These are phyloP conservation scores for Agrypnus murinus DNA, from an alignment of 2,888 invertebrate species.

Conservation along the genomic window DNA sequence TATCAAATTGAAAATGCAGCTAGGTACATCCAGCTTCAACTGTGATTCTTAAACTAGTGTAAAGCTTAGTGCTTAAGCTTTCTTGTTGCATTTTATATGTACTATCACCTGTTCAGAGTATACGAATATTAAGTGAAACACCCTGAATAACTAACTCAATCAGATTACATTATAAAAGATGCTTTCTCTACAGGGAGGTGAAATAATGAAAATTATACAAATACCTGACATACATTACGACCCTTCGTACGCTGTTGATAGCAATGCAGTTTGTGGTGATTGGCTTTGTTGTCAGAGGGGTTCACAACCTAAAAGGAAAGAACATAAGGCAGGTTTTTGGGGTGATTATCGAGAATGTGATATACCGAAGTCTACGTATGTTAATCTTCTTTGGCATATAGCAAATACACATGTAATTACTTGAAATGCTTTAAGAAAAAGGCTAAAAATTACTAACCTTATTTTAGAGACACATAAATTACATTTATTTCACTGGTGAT, in stretches of 20 bases:
- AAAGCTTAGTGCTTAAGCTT: too few relatives aligned
- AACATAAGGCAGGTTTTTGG: conserved; percentile 80
- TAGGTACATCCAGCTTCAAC: too few relatives aligned
- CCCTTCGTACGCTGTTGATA: conserved; percentile 78
- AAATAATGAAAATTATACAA: conserved; percentile 75
- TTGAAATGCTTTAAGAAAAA: conserved; percentile 76
- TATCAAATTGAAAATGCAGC: too few relatives aligned
- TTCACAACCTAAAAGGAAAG: conserved; percentile 65
- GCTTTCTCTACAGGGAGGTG: too few relatives aligned
- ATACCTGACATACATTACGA: conserved; percentile 87
- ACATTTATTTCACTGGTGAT: conserved; percentile 90
- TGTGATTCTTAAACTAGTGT: too few relatives aligned
- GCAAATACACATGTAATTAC: conserved; percentile 44
- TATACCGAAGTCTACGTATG: conserved; percentile 79
- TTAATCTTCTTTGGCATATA: conserved; percentile 71
- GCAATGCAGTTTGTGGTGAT: conserved; percentile 81
- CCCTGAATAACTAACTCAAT: too few relatives aligned
- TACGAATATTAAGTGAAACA: too few relatives aligned
- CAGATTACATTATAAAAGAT: too few relatives aligned
- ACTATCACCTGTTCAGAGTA: too few relatives aligned
- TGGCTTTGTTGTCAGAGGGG: conserved; percentile 82
- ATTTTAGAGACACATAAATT: conserved; percentile 73
- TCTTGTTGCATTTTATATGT: too few relatives aligned
- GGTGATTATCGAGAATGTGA: conserved; percentile 88
- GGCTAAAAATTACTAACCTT: conserved; percentile 72